Conservation (phyloP, 2,888 invertebrate genomes). For the Euzetes globulus region DNA sequence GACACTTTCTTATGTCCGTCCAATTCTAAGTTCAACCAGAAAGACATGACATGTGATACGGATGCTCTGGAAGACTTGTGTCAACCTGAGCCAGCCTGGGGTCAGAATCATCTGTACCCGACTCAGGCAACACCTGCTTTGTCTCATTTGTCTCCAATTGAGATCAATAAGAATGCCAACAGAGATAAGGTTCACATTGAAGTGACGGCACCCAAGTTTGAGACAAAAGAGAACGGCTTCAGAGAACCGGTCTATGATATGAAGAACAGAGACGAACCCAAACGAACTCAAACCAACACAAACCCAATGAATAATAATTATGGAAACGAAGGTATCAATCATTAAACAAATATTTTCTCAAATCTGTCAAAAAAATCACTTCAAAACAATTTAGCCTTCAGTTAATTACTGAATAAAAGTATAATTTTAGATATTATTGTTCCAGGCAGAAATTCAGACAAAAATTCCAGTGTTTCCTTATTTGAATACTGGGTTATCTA, state of each 20-base stretch:
- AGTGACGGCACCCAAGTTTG: constrained; percentile 18
- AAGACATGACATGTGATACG: constrained; percentile 41
- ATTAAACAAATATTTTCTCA: neutral
- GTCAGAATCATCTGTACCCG: constrained; percentile 7
- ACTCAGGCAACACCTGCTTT: neutral
- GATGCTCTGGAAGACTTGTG: constrained; percentile 22
- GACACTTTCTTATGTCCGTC: constrained; percentile 41
- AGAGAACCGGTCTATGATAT: constrained; percentile 18
- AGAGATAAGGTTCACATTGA: neutral
- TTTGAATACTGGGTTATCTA: too few species aligned
- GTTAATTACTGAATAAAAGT: too few species aligned
- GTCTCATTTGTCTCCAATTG: neutral
- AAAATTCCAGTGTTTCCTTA: too few species aligned
- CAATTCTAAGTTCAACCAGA: constrained; percentile 41
- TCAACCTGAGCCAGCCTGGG: neutral
- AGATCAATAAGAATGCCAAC: neutral
- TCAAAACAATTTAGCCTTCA: neutral
- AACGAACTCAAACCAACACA: neutral
- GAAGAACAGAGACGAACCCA: neutral
- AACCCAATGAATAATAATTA: neutral
- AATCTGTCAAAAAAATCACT: neutral
- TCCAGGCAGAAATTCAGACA: too few species aligned
- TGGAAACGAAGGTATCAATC: neutral
- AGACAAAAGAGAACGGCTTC: constrained; percentile 20
- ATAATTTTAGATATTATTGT: too few species aligned